A percentile compares a stretch with the other conserved stretches of the same genome.
Conservation (phyloP, 1,140 invertebrate species). For the Bombus affinis region DNA sequence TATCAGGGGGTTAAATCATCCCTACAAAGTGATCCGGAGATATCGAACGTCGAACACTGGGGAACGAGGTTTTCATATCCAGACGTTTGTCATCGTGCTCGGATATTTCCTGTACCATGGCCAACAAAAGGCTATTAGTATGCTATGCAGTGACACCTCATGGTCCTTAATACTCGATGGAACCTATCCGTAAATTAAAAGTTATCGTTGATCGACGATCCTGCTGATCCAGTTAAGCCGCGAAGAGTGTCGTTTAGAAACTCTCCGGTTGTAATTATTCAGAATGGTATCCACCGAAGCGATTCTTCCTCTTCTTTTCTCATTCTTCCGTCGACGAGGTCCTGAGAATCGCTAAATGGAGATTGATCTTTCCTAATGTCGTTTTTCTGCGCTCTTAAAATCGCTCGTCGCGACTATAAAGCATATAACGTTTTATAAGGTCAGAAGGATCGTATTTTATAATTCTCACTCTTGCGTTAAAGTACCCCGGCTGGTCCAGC, state of each 20-base stretch:
- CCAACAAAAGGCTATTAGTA: constrained; percentile 48
- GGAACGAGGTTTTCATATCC: constrained; percentile 7
- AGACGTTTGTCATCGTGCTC: constrained; percentile 8
- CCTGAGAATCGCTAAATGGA: neutral
- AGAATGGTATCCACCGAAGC: neutral
- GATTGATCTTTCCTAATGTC: neutral
- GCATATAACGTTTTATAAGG: constrained; percentile 18
- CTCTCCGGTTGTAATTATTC: constrained; percentile 33
- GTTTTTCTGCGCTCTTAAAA: neutral
- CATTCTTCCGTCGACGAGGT: neutral
- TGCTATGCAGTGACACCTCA: constrained; percentile 6
- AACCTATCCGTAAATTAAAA: constrained; percentile 4
- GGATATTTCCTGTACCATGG: constrained; percentile 48
- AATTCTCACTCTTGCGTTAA: neutral
- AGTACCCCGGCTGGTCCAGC: neutral
- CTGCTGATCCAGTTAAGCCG: constrained; percentile 10
- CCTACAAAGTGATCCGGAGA: neutral
- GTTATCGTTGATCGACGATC: constrained; percentile 33
- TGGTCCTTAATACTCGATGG: constrained; percentile 40
- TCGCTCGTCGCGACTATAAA: neutral
- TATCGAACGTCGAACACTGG: neutral
- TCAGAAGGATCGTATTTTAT: constrained; percentile 17
- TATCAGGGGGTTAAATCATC: neutral
- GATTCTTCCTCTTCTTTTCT: neutral
- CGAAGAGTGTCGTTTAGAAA: constrained; percentile 30